phyloP scores from a whole-genome alignment of 2,888 invertebrate genomes.

The Chromoteleia sp. region DNA sequence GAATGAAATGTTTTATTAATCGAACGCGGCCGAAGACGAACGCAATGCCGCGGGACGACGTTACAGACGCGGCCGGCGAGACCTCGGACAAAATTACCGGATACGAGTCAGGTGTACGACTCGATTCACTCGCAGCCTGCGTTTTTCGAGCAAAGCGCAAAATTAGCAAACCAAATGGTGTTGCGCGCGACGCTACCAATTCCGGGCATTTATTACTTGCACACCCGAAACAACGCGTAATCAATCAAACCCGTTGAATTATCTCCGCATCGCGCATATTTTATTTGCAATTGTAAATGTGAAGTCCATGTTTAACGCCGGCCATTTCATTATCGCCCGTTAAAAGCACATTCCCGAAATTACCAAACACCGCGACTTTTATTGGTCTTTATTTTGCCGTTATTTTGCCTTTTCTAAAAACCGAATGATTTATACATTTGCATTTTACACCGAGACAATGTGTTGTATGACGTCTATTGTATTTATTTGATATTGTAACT shows the following conservation, averaged over 20 bases:
- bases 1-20: constrained; percentile 67
- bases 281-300: too few species aligned
- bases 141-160: constrained; percentile 39
- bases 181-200: constrained; percentile 8
- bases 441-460: too few species aligned
- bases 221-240: constrained; percentile 42
- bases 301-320: too few species aligned
- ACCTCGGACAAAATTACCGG: constrained; percentile 52
- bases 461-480: too few species aligned
- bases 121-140: constrained; percentile 57
- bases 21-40: constrained; percentile 42
- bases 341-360: too few species aligned
- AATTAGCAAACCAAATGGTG: constrained; percentile 63
- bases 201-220: constrained; percentile 25
- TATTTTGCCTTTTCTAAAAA: too few species aligned
- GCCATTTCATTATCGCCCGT: too few species aligned
- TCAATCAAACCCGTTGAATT: constrained; percentile 48
- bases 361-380: too few species aligned
- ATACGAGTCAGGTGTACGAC: constrained; percentile 57
- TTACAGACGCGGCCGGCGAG: constrained; percentile 50
- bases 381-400: too few species aligned
- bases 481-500: too few species aligned
- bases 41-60: constrained; percentile 21
- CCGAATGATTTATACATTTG: too few species aligned
- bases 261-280: constrained; percentile 9